Evolutionary conservation across 2,888 invertebrate genomes (phyloP).

Genomic region (Azorinus chamasolen): DNA sequence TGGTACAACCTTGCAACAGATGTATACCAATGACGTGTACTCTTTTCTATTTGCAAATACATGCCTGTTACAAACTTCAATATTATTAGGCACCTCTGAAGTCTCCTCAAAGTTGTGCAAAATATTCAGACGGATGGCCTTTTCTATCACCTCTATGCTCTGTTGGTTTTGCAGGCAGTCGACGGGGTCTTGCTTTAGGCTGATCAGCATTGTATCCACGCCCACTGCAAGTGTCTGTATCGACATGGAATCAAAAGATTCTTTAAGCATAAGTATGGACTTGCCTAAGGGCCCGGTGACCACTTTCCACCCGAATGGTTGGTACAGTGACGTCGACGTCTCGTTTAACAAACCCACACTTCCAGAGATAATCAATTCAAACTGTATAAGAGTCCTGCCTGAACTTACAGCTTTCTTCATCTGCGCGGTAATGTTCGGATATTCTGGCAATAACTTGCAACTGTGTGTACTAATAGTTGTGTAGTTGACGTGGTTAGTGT

Average conservation of each 20-base stretch:
- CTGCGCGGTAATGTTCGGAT: too few species aligned
- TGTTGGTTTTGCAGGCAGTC: slow-evolving; percentile 32
- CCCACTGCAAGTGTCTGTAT: slow-evolving; percentile 42
- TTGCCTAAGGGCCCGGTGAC: slow-evolving; percentile 33
- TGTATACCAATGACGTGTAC: slow-evolving; percentile 18
- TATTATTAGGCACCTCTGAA: background rate
- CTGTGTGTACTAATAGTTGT: too few species aligned
- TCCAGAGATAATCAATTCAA: too few species aligned
- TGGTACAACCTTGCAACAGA: slow-evolving; percentile 29
- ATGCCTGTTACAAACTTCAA: slow-evolving; percentile 44
- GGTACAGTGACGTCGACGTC: slow-evolving; percentile 4
- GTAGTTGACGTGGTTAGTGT: too few species aligned
- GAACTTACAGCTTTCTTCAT: too few species aligned
- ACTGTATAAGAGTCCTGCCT: too few species aligned
- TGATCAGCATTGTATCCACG: slow-evolving; percentile 17
- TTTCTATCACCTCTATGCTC: slow-evolving; percentile 18
- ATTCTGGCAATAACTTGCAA: too few species aligned
- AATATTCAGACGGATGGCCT: slow-evolving; percentile 10
- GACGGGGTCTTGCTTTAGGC: slow-evolving; percentile 28
- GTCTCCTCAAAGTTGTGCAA: slow-evolving; percentile 39
- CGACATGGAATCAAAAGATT: slow-evolving; percentile 54
- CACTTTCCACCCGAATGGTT: slow-evolving; percentile 34
- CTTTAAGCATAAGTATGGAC: slow-evolving; percentile 41
- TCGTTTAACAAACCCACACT: too few species aligned
- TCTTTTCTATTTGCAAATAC: background rate